phyloP scores from a whole-genome alignment of 1,140 invertebrate genomes.

The Drosophila sproati region DNA sequence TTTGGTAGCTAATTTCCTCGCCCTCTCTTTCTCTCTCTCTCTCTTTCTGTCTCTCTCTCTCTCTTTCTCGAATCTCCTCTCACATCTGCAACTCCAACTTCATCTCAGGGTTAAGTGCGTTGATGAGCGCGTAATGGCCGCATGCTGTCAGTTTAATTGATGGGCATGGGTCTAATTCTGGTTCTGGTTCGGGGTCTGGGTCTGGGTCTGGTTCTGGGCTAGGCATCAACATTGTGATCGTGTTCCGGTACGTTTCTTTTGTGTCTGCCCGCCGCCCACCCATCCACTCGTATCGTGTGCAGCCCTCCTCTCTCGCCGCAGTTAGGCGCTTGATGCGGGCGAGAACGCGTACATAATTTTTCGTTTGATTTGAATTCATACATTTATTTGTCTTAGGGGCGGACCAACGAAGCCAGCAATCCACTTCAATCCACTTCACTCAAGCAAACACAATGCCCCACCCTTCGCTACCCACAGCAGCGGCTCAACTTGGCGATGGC shows the following conservation, averaged over 20 bases:
- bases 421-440: neutral
- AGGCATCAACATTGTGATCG: neutral
- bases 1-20: constrained; percentile 1
- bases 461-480: constrained; percentile 10
- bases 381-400: constrained; percentile 30
- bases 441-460: neutral
- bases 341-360: constrained; percentile 17
- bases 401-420: neutral
- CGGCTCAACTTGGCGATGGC: constrained; percentile 21
- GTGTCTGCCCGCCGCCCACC: constrained; percentile 1
- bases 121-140: constrained; percentile 73
- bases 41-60: neutral
- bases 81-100: neutral
- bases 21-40: neutral
- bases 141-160: constrained; percentile 68
- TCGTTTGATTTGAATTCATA: constrained; percentile 45
- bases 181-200: constrained; percentile 20
- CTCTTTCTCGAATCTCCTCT: neutral
- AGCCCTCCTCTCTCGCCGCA: neutral
- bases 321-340: constrained; percentile 20
- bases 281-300: neutral
- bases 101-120: constrained; percentile 51
- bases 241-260: constrained; percentile 5
- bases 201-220: neutral
- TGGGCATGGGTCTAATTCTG: constrained; percentile 38